Base-by-base conservation (phyloP, 2,888 invertebrate genomes). In the Arrhopalites spinosus region DNA sequence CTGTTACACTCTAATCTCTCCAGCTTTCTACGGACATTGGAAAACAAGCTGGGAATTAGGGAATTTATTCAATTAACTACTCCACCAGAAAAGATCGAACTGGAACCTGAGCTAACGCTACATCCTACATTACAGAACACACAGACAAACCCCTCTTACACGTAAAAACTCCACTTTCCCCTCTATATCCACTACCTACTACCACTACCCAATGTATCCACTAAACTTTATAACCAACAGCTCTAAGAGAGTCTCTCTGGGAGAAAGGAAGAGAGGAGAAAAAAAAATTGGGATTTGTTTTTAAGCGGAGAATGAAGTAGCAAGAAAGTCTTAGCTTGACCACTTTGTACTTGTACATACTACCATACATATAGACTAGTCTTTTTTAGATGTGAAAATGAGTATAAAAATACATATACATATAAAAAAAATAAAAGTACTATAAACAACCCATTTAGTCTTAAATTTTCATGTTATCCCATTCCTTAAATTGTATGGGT, bases 11-110 rank as follows among this genome's bases (percentile, higher is more conserved):
- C 79, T 81, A 80, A 79, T 81, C 81, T 80, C 79, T 79, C 74
- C 78, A 79, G 79, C 79, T 80, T 80, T 78, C 79, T 78, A 78
- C 79, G 78, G 80, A 80, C 81, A 79, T 81, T 78, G 81, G 82
- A 80, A 81, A 82, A 81, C 80, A 80, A 80, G 80, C 81, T 81
- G 80, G 81, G 80, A 81, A 82, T 82, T 82, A 81, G 82, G 82
- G 82, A 82, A 82, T 82, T 82, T 82, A 82, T 82, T 82, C 82
- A 82, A 82, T 82, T 82, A 82, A 82, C 81, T 82, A 78, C 79
- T 82, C 78, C 76, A 77, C 75, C 73, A 75, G 78, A 75, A 77
- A 77, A 78, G 76, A 79, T 77, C 77, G 76, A 77, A 79, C 75
- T 72, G 63, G 45, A 67, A 66, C 47, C 25, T 67, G 69, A 63